These are phyloP conservation scores for Pelecanus crispus DNA, from an alignment of 2,113 vertebrate genomes.

Conservation along the genomic window DNA sequence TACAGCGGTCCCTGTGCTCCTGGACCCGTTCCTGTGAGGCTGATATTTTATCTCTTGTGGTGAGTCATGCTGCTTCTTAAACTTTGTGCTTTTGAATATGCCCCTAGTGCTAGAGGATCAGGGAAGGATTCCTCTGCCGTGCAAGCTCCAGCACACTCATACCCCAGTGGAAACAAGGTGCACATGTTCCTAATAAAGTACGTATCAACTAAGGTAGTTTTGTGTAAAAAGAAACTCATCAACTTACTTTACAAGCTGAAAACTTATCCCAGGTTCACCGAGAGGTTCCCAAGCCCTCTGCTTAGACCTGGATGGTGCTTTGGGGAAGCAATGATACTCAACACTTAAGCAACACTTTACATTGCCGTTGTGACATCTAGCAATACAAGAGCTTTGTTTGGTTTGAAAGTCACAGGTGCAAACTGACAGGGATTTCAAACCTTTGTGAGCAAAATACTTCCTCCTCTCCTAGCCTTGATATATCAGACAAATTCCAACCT, in stretches of 20 bases:
- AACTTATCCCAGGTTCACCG: background rate
- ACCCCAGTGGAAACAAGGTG: background rate
- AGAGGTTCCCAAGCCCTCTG: background rate
- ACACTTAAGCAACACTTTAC: background rate
- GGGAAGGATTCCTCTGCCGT: background rate
- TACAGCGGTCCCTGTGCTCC: background rate
- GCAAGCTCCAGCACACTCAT: background rate
- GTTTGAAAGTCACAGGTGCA: constrained; percentile 5
- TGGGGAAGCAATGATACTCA: background rate
- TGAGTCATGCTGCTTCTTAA: background rate
- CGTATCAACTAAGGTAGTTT: background rate
- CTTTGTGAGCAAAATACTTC: constrained; percentile 9
- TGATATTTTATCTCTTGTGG: background rate
- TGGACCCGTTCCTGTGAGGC: background rate
- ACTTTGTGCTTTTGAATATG: background rate
- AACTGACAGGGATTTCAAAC: background rate
- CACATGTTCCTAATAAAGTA: background rate
- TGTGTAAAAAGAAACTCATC: background rate
- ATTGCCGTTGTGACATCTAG: background rate
- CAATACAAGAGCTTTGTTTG: background rate
- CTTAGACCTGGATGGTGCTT: background rate
- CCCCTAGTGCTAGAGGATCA: background rate
- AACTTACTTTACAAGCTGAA: background rate
- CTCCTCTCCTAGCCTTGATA: background rate
- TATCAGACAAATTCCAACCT: background rate